These are phyloP conservation scores for Pipistrellus kuhlii DNA, from an alignment of 2,797 vertebrate genomes.

Conservation along the genomic window DNA sequence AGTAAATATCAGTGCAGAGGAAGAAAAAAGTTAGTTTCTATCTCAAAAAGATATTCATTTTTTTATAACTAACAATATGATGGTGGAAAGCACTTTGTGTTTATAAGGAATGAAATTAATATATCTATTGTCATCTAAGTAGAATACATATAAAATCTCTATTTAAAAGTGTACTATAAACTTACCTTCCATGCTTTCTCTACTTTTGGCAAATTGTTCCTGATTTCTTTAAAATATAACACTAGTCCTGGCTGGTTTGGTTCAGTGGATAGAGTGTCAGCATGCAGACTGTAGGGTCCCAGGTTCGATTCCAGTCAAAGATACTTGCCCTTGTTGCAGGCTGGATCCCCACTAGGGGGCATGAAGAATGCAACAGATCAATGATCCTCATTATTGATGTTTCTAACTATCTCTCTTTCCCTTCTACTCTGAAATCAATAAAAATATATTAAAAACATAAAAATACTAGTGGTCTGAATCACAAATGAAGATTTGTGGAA, in stretches of 20 bases:
- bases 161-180: not conserved
- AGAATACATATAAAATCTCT: not conserved
- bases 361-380: too few relatives aligned
- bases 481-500: too few relatives aligned
- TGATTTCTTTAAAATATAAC: conserved; percentile 8
- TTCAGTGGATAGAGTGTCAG: too few relatives aligned
- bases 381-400: too few relatives aligned
- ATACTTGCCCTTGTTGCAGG: too few relatives aligned
- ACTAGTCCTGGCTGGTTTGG: not conserved
- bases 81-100: not conserved
- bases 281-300: too few relatives aligned
- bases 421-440: too few relatives aligned
- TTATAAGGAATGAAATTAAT: not conserved
- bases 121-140: not conserved
- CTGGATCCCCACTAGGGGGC: too few relatives aligned
- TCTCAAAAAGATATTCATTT: not conserved
- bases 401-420: too few relatives aligned
- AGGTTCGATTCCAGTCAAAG: too few relatives aligned
- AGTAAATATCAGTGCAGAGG: conserved; percentile 49
- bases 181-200: not conserved
- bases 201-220: not conserved
- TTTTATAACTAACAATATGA: not conserved
- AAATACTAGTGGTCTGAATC: too few relatives aligned
- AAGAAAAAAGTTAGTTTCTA: conserved; percentile 31
- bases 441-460: too few relatives aligned